Percentiles rank a stretch among this genome's conserved stretches.
These are phyloP conservation scores for Nannobrachium achirus DNA, from an alignment of 2,113 vertebrate species.

Conservation along the genomic window DNA sequence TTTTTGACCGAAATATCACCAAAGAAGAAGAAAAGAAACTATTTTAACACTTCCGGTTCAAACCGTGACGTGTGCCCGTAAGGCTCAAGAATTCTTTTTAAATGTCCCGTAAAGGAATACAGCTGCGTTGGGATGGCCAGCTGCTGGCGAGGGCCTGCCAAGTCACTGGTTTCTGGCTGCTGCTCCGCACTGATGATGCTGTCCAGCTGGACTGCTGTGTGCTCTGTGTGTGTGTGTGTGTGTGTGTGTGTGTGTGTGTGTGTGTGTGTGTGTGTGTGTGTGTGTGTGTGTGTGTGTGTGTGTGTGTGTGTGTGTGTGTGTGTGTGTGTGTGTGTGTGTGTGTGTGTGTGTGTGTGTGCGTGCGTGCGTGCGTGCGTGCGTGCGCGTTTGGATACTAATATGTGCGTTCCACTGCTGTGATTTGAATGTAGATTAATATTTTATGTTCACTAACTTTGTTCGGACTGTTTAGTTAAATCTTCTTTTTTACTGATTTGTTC, in stretches of 20 bases:
- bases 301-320: not conserved
- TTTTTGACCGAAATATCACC: too few relatives aligned
- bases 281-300: slow-evolving; percentile 10
- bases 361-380: not conserved
- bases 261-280: not conserved
- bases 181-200: too few relatives aligned
- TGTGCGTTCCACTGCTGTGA: slow-evolving; percentile 54
- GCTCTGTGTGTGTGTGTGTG: not conserved
- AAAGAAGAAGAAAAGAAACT: too few relatives aligned
- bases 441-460: too few relatives aligned
- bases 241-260: not conserved
- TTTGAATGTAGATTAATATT: slow-evolving; percentile 2
- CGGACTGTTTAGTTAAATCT: slow-evolving; percentile 2
- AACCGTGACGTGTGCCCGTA: too few relatives aligned
- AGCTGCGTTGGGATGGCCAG: too few relatives aligned
- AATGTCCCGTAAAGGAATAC: too few relatives aligned
- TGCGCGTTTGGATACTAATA: slow-evolving; percentile 22
- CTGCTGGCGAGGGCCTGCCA: too few relatives aligned
- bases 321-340: not conserved
- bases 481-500: not conserved
- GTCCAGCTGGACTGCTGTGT: not conserved
- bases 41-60: too few relatives aligned
- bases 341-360: not conserved
- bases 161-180: too few relatives aligned
- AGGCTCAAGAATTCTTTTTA: too few relatives aligned